Conservation (phyloP, 2,113 vertebrate genomes). For the Hirundichthys speculiger region DNA sequence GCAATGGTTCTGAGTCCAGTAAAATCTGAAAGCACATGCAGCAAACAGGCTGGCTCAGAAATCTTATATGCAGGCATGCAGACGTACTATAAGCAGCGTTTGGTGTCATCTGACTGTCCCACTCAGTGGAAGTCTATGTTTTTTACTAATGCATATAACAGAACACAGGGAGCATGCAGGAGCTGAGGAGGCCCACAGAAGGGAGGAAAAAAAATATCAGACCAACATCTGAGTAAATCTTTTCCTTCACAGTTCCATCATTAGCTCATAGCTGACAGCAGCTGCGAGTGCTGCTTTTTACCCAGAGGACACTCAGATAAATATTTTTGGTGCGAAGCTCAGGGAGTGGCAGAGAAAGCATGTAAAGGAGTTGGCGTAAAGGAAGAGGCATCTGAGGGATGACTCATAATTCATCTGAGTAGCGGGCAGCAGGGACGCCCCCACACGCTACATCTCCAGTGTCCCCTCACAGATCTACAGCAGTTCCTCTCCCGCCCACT, state of each 20-base stretch:
- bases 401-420: conserved; percentile 63
- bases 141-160: conserved; percentile 47
- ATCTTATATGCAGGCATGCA: too few species aligned
- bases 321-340: conserved; percentile 28
- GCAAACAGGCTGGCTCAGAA: too few species aligned
- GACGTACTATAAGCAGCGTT: conserved; percentile 6
- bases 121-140: not conserved
- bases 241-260: conserved; percentile 26
- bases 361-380: conserved; percentile 2
- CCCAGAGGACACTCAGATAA: conserved; percentile 24
- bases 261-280: conserved; percentile 5
- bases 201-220: conserved; percentile 27
- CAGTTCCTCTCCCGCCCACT: conserved; percentile 17
- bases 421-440: conserved; percentile 12
- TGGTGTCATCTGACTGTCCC: not conserved
- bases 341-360: conserved; percentile 56
- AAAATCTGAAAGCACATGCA: conserved; percentile 1
- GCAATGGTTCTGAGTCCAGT: not conserved
- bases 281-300: conserved; percentile 24
- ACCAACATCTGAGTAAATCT: conserved; percentile 9
- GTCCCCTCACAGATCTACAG: conserved; percentile 35
- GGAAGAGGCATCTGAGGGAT: conserved; percentile 28
- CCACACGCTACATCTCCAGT: conserved; percentile 24
- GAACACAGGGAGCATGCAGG: conserved; percentile 20
- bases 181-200: conserved; percentile 37